Percentiles rank a stretch among this genome's conserved stretches.
Evolutionary conservation across 2,888 invertebrate genomes (phyloP).

Genomic region (Gymnocheta viridis): DNA sequence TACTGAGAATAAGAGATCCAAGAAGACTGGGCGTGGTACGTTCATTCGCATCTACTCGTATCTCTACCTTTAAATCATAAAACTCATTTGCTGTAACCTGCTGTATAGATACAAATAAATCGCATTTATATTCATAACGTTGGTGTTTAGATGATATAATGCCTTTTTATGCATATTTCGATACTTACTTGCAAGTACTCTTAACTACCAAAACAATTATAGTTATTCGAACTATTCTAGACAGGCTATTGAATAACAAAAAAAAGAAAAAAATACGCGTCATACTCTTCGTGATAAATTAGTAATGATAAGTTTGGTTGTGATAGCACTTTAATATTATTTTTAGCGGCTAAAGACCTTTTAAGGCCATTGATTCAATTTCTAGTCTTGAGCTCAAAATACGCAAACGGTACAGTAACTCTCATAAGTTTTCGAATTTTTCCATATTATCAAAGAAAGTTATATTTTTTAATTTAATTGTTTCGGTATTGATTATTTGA

Average conservation of each 20-base stretch:
- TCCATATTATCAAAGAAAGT: no score
- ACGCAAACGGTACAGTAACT: neutral
- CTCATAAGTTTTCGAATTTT: neutral
- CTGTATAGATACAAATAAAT: neutral
- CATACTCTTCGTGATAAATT: neutral
- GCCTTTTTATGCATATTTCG: neutral
- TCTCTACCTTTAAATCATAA: neutral
- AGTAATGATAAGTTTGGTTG: neutral
- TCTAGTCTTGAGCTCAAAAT: no score
- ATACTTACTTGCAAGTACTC: neutral
- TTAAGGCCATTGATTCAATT: constrained; percentile 6
- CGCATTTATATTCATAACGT: neutral
- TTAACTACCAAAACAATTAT: neutral
- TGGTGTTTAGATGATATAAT: neutral
- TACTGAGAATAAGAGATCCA: neutral
- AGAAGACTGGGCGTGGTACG: neutral
- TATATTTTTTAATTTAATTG: no score
- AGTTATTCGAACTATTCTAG: constrained; percentile 12
- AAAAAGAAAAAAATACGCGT: neutral
- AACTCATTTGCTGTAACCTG: constrained; percentile 10
- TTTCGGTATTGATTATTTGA: no score
- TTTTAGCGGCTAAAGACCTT: neutral
- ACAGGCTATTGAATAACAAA: neutral
- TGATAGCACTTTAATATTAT: neutral
- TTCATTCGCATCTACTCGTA: neutral